phyloP scores from a whole-genome alignment of 64 coral and sea anemone species.

The Astreopora myriophthalma region DNA sequence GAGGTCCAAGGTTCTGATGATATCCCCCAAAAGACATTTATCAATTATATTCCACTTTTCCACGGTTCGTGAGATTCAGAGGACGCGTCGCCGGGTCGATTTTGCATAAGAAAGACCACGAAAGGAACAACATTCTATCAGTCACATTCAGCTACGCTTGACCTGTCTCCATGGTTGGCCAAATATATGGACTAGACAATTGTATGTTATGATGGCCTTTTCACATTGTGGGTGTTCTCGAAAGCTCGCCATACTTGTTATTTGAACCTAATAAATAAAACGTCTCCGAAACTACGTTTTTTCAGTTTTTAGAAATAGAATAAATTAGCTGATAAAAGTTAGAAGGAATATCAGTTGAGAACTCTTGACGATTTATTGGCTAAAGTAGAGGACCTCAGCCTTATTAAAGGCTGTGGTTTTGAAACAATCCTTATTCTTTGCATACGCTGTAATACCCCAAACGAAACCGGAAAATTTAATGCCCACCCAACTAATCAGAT shows the following conservation, averaged over 20 bases:
- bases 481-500: background rate
- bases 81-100: background rate
- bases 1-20: background rate
- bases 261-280: background rate
- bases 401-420: background rate
- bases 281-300: too few relatives aligned
- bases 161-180: background rate
- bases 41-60: constrained; percentile 27
- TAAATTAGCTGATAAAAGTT: background rate
- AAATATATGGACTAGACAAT: background rate
- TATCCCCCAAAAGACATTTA: background rate
- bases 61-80: background rate
- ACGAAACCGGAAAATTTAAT: constrained; percentile 7
- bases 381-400: background rate
- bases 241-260: background rate
- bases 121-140: too few relatives aligned
- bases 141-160: background rate
- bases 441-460: background rate
- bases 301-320: too few relatives aligned
- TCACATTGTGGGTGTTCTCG: background rate
- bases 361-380: background rate
- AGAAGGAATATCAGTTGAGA: background rate
- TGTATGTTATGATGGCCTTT: constrained; percentile 1
- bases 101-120: background rate
- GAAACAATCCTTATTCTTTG: background rate